Evolutionary conservation across 37 sponge, comb jelly and placozoan species (phyloP).

Genomic region (Haliclona indistincta): DNA sequence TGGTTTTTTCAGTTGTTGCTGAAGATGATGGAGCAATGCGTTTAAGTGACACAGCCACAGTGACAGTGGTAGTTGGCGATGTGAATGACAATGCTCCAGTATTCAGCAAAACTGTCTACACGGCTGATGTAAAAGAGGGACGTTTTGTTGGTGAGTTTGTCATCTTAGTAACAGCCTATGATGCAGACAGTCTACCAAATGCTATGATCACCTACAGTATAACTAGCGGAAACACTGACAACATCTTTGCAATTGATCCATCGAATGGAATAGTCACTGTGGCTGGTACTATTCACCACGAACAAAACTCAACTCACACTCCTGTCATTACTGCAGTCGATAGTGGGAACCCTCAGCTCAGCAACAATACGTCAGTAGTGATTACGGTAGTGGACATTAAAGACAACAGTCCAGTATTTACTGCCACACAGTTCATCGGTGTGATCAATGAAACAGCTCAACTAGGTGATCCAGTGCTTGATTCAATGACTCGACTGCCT

Average conservation of each 20-base stretch:
- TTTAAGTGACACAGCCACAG: constrained; percentile 17
- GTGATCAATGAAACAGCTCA: constrained; percentile 36
- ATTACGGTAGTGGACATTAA: constrained; percentile 59
- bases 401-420: constrained; percentile 64
- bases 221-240: constrained; percentile 5
- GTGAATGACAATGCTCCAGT: constrained; percentile 72
- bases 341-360: constrained; percentile 10
- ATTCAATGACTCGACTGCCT: background rate
- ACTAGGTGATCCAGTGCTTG: constrained; percentile 25
- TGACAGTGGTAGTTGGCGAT: constrained; percentile 39
- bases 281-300: constrained; percentile 34
- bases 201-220: constrained; percentile 48
- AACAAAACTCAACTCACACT: constrained; percentile 4
- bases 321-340: constrained; percentile 41
- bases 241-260: constrained; percentile 24
- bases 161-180: constrained; percentile 46
- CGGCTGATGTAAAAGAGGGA: constrained; percentile 39
- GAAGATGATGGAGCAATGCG: constrained; percentile 45
- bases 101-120: constrained; percentile 31
- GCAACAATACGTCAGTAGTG: constrained; percentile 1
- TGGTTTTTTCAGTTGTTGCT: constrained; percentile 48
- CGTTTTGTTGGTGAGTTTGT: constrained; percentile 18
- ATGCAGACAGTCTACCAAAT: constrained; percentile 37
- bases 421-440: constrained; percentile 11
- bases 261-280: constrained; percentile 33